A percentile compares a stretch with the other conserved stretches of the same genome.
Conservation (phyloP, 92 coral and sea anemone genomes). For the Zoanthus sansibaricus region DNA sequence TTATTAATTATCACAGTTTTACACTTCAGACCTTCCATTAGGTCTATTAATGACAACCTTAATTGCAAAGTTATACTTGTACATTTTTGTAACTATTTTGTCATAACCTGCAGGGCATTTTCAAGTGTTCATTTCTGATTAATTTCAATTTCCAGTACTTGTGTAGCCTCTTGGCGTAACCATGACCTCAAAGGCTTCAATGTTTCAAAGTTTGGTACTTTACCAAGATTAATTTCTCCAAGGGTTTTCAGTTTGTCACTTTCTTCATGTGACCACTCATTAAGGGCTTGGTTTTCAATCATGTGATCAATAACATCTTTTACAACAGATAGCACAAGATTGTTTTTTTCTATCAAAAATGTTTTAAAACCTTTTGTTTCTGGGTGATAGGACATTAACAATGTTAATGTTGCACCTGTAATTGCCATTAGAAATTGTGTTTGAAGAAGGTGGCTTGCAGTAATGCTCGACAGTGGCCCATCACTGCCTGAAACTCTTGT, state of each 20-base stretch:
- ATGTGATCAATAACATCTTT: slow-evolving; percentile 62
- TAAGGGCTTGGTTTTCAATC: slow-evolving; percentile 34
- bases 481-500: slow-evolving; percentile 61
- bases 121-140: neutral
- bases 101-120: neutral
- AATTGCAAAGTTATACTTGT: neutral
- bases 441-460: slow-evolving; percentile 60
- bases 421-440: slow-evolving; percentile 58
- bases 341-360: slow-evolving; percentile 50
- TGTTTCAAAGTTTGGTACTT: slow-evolving; percentile 55
- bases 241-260: slow-evolving; percentile 49
- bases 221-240: slow-evolving; percentile 57
- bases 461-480: slow-evolving; percentile 57
- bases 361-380: slow-evolving; percentile 47
- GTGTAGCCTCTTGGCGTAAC: slow-evolving; percentile 45
- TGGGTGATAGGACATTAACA: slow-evolving; percentile 64
- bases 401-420: slow-evolving; percentile 52
- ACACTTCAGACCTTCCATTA: neutral
- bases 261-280: slow-evolving; percentile 63
- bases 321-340: slow-evolving; percentile 45
- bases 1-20: neutral
- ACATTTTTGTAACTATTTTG: neutral
- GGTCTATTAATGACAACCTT: neutral
- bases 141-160: slow-evolving; percentile 50
- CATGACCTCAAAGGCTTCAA: slow-evolving; percentile 62